A percentile compares a stretch with the other conserved stretches of the same genome.
Evolutionary conservation across 2,797 vertebrate genomes (phyloP).

Genomic region (Parauchenoglanis punctatus): DNA sequence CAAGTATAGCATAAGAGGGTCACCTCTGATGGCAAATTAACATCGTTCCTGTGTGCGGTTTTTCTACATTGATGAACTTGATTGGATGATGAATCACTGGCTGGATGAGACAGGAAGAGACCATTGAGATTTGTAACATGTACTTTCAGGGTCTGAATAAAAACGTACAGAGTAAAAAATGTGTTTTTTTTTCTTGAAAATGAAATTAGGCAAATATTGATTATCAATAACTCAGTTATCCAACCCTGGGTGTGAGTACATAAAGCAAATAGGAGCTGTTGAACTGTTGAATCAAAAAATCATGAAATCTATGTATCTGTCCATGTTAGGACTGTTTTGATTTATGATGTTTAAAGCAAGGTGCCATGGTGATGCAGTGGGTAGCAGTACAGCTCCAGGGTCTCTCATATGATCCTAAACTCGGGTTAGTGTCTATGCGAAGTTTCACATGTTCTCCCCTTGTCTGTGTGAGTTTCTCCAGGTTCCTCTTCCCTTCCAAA

Average conservation of each 20-base stretch:
- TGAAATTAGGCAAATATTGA: not conserved
- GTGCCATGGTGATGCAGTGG: not conserved
- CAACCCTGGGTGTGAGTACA: not conserved
- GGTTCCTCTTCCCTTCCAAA: not conserved
- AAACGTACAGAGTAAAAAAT: not conserved
- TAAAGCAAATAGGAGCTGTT: not conserved
- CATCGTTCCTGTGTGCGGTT: not conserved
- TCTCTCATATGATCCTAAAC: not conserved
- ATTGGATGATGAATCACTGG: not conserved
- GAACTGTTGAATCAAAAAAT: not conserved
- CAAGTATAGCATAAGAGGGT: too few relatives aligned
- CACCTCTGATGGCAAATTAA: too few relatives aligned
- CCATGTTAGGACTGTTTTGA: constrained; percentile 52
- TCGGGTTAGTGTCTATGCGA: not conserved
- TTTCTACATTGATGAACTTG: not conserved
- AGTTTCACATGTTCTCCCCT: not conserved
- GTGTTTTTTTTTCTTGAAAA: too few relatives aligned
- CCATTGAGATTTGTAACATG: not conserved
- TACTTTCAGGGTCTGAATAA: not conserved
- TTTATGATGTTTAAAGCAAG: constrained; percentile 56
- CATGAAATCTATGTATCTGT: not conserved
- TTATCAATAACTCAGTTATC: not conserved
- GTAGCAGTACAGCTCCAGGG: not conserved
- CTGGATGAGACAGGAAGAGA: not conserved
- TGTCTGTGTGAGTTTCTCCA: not conserved